Evolutionary conservation across 2,888 invertebrate genomes (phyloP).

Genomic region (Resseliella maxima): DNA sequence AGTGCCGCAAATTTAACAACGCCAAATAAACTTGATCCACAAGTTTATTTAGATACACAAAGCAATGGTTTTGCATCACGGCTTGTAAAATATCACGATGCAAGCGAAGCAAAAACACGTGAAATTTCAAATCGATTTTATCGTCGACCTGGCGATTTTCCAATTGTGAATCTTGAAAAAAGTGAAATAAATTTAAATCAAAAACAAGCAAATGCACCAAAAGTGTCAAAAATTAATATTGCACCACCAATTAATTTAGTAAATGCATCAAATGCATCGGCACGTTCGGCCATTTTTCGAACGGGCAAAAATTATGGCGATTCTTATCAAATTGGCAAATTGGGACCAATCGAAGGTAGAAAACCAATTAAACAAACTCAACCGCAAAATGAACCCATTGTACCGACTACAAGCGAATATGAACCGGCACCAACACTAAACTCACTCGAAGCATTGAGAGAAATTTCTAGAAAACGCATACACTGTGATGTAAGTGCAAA

Average conservation of each 20-base stretch:
- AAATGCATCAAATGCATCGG: slow-evolving; percentile 45
- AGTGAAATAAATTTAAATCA: slow-evolving; percentile 61
- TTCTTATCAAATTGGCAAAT: background rate
- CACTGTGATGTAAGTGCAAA: slow-evolving; percentile 66
- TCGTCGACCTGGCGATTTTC: slow-evolving; percentile 68
- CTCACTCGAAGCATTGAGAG: slow-evolving; percentile 71
- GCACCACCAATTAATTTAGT: slow-evolving; percentile 63
- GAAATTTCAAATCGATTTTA: slow-evolving; percentile 66
- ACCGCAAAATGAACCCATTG: slow-evolving; percentile 64
- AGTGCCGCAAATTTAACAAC: background rate
- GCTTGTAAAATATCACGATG: slow-evolving; percentile 69
- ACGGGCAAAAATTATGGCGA: slow-evolving; percentile 37
- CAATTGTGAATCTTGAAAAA: slow-evolving; percentile 69
- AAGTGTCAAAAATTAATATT: slow-evolving; percentile 63
- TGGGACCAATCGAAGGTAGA: background rate
- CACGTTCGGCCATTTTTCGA: slow-evolving; percentile 51
- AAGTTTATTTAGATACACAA: slow-evolving; percentile 68
- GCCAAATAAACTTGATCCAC: slow-evolving; percentile 53
- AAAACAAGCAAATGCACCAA: slow-evolving; percentile 62
- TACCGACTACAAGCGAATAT: slow-evolving; percentile 64
- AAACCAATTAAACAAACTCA: background rate
- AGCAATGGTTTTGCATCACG: slow-evolving; percentile 70
- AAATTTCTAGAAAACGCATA: slow-evolving; percentile 71
- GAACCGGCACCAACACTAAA: slow-evolving; percentile 67
- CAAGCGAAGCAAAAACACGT: slow-evolving; percentile 54